Percentiles rank a stretch among this genome's conserved stretches.
Conservation (phyloP, 2,113 vertebrate species). For the Dunckerocampus dactyliophorus region DNA sequence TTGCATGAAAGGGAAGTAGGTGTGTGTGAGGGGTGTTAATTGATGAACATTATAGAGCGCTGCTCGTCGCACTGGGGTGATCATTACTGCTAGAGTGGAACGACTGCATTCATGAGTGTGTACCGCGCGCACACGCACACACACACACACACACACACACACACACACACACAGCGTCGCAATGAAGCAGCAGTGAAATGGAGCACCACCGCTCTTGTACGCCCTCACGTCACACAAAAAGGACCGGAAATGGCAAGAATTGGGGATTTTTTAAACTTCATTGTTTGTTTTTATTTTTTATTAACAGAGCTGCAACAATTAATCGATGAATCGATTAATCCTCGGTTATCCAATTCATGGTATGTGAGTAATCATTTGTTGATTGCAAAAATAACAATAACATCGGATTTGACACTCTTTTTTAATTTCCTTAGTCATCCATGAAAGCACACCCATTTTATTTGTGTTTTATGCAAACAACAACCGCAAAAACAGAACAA, state of each 20-base stretch:
- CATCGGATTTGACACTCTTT: too few relatives aligned
- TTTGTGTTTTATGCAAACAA: too few relatives aligned
- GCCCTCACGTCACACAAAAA: slow-evolving; percentile 12
- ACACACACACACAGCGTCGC: slow-evolving; percentile 16
- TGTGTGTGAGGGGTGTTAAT: slow-evolving; percentile 70
- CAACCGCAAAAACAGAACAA: too few relatives aligned
- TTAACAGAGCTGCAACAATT: too few relatives aligned
- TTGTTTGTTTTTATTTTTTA: too few relatives aligned
- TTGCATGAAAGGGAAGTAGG: slow-evolving; percentile 73
- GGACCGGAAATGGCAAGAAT: slow-evolving; percentile 20
- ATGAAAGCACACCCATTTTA: too few relatives aligned
- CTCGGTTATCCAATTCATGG: too few relatives aligned
- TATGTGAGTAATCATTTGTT: too few relatives aligned
- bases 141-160: slow-evolving; percentile 27
- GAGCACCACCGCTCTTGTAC: slow-evolving; percentile 27
- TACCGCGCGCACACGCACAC: slow-evolving; percentile 49
- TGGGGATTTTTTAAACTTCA: too few relatives aligned
- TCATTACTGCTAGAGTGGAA: slow-evolving; percentile 77
- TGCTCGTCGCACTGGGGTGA: slow-evolving; percentile 73
- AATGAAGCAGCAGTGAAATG: slow-evolving; percentile 40
- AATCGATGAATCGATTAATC: too few relatives aligned
- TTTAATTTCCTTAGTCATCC: too few relatives aligned
- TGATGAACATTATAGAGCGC: slow-evolving; percentile 78
- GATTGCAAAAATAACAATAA: too few relatives aligned
- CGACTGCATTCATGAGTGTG: slow-evolving; percentile 76